Base-by-base conservation (phyloP, 2,797 vertebrate genomes). In the Calcarius lapponicus region DNA sequence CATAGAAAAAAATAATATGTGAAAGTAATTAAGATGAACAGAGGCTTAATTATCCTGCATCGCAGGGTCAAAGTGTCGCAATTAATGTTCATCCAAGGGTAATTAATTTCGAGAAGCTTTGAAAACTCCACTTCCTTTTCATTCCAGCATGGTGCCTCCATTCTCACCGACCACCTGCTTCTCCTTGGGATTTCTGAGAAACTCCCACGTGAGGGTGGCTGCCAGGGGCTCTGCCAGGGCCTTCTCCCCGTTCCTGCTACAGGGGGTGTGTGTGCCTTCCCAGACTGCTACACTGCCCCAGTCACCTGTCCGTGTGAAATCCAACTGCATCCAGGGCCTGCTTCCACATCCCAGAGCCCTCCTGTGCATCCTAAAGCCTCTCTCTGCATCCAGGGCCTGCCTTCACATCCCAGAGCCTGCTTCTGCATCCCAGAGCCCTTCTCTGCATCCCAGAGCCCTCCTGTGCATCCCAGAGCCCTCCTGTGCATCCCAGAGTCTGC, bases 21-120 rank as follows among this genome's bases (percentile, higher is more conserved):
- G 94, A 87, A 95, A 95, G 81, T 93, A 95, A 97, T 95, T 91
- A 95, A 95, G 93, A 95, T 72, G 61, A 96, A 96, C 88, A 61
- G 32, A 88, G 82, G 60, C 92, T 93, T 96, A 95, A 94, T 93
- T 60, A 88, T 36, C 51, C 64, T 24, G 94, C 83, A 67, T n/a
- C 25, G 66, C 42, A 48, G 95, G 96, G 96, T 93, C 96, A 81
- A 75, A 93, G 88, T 75, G 38, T 51, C 17, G 1, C 38, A 60
- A 92, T 90, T 95, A 95, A 79, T n/a, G 87, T 43, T 86, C 95
- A 92, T 66, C 81, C 78, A 80, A 71, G 69, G 86, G 94, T 93
- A 95, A 97, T 97, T 95, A 96, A 96, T 88, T 94, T 95, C 62
- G 13, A 75, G 86, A 75, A 89, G 88, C 94, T 97, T 90, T 90